A percentile compares a stretch with the other conserved stretches of the same genome.
Evolutionary conservation across 2,888 invertebrate genomes (phyloP).

Genomic region (Drosophila villosipedis): DNA sequence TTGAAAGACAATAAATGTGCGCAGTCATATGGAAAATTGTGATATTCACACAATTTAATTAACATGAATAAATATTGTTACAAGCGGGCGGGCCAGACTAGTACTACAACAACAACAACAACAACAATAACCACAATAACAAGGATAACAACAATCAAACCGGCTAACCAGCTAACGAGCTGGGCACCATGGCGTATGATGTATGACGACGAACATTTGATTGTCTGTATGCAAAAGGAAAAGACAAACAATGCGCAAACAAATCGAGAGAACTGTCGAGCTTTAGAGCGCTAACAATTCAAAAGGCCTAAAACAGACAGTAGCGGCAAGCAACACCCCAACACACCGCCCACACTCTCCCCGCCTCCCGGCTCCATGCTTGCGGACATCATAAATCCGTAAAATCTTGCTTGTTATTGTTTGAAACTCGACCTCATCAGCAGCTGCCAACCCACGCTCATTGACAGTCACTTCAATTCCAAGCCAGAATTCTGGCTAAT

Average conservation of each 20-base stretch:
- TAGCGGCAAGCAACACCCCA: neutral
- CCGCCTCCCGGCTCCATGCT: constrained; percentile 1
- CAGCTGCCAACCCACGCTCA: constrained; percentile 24
- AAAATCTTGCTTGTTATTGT: constrained; percentile 80
- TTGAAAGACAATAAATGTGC: constrained; percentile 83
- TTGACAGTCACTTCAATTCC: constrained; percentile 58
- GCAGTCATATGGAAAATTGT: constrained; percentile 84
- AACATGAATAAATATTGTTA: constrained; percentile 85
- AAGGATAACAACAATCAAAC: constrained; percentile 28
- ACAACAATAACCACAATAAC: constrained; percentile 24
- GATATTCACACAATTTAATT: constrained; percentile 85
- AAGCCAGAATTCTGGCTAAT: constrained; percentile 59
- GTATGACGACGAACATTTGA: constrained; percentile 66
- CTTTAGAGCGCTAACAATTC: constrained; percentile 44
- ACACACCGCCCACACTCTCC: neutral
- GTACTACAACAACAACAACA: constrained; percentile 18
- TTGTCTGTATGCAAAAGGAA: constrained; percentile 68
- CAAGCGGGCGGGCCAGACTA: constrained; percentile 65
- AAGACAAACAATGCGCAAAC: constrained; percentile 73
- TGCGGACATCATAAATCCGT: constrained; percentile 76
- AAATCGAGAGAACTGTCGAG: constrained; percentile 64
- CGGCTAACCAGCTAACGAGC: constrained; percentile 71
- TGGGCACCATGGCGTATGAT: constrained; percentile 76
- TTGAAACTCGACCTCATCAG: constrained; percentile 76
- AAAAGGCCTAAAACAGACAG: constrained; percentile 60